Percentiles rank a stretch among this genome's conserved stretches.
These are phyloP conservation scores for Amphiura filiformis DNA, from an alignment of 35 echinoderm and acorn worm species.

Conservation along the genomic window DNA sequence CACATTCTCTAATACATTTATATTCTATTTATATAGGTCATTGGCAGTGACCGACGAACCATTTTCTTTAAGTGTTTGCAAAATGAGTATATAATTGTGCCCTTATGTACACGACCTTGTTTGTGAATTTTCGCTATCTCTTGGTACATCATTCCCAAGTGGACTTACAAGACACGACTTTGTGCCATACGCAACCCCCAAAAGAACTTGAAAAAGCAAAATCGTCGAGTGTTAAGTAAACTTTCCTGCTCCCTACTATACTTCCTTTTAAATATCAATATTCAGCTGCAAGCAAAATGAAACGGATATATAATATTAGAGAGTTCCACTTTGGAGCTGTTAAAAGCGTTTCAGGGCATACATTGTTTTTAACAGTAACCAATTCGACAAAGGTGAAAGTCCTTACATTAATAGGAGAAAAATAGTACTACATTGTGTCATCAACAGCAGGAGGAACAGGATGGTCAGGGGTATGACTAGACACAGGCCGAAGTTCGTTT, in stretches of 20 bases:
- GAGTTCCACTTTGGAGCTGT: conserved; percentile 10
- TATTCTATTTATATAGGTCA: conserved; percentile 9
- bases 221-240: conserved; percentile 3
- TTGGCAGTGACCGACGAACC: not conserved
- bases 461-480: too few relatives aligned
- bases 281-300: not conserved
- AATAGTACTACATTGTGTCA: not conserved
- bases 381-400: not conserved
- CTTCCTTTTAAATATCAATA: conserved; percentile 5
- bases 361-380: conserved; percentile 2
- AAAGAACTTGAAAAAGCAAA: not conserved
- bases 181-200: not conserved
- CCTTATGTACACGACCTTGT: conserved; percentile 7
- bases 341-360: not conserved
- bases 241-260: not conserved
- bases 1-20: conserved; percentile 7
- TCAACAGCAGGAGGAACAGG: not conserved
- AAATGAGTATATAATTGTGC: conserved; percentile 15
- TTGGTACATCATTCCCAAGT: not conserved
- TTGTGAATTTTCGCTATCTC: conserved; percentile 8
- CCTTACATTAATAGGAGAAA: not conserved
- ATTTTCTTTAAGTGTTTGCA: conserved; percentile 9
- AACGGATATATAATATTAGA: conserved; percentile 2
- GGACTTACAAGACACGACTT: not conserved
- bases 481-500: too few relatives aligned